Conservation (phyloP, 1,140 invertebrate genomes). For the Hermetia illucens region DNA sequence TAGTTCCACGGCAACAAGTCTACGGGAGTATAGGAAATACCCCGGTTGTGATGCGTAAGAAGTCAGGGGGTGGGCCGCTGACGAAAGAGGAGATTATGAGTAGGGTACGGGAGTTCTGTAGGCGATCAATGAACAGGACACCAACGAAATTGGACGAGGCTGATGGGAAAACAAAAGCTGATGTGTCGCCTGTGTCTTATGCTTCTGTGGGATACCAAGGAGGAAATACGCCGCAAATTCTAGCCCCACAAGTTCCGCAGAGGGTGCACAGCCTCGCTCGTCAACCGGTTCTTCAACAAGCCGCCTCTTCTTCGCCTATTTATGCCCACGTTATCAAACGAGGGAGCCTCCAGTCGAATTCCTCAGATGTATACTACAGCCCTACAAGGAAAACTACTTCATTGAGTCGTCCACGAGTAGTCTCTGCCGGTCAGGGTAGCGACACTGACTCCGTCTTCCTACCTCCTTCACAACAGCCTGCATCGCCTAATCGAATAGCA, state of each 20-base stretch:
- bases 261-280: slow-evolving; percentile 25
- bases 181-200: slow-evolving; percentile 26
- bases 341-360: slow-evolving; percentile 20
- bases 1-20: slow-evolving; percentile 2
- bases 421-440: neutral
- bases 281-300: slow-evolving; percentile 6
- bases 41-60: slow-evolving; percentile 15
- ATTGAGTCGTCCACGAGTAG: neutral
- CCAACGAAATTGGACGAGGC: slow-evolving; percentile 6
- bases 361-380: slow-evolving; percentile 19
- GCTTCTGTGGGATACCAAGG: slow-evolving; percentile 19
- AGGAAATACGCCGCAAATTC: slow-evolving; percentile 6
- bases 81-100: slow-evolving; percentile 25
- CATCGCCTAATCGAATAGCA: slow-evolving; percentile 14
- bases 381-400: slow-evolving; percentile 10
- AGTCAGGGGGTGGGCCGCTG: slow-evolving; percentile 13
- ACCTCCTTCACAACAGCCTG: slow-evolving; percentile 2
- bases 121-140: slow-evolving; percentile 21
- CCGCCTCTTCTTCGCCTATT: slow-evolving; percentile 14
- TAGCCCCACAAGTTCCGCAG: slow-evolving; percentile 18
- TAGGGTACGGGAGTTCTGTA: slow-evolving; percentile 28
- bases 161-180: slow-evolving; percentile 8
- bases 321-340: slow-evolving; percentile 26
- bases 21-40: slow-evolving; percentile 16
- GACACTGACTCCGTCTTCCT: slow-evolving; percentile 6